Evolutionary conservation across 2,797 vertebrate genomes (phyloP), one percentile per base, ranked within the genome.

Genomic region (Centropyge bicolor): DNA sequence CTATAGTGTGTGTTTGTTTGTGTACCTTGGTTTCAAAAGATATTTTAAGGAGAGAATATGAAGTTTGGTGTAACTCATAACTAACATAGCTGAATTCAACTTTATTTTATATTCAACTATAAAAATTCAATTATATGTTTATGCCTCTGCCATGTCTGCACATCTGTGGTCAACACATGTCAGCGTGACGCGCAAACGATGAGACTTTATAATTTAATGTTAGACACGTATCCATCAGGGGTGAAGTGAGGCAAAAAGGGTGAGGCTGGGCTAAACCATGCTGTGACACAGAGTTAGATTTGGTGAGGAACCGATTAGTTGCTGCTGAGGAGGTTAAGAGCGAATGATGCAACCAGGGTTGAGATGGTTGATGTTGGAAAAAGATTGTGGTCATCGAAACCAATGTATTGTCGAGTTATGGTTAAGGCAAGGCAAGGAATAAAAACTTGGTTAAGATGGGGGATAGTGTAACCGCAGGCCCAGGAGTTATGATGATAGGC

Each of bases 331-430:
- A 31, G 27, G 27, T 31, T 31, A 31, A 52, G 62, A 52, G 11
- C 2, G 3, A 52, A 35, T 43, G 27, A 67, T 27, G 45, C 55
- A 55, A 55, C 35, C 22, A 35, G 17, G 17, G 27, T 31, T 38
- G 56, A 76, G n/a, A 61, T 45, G 62, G 45, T 43, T 65, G 60
- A 69, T 74, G 60, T 20, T 43, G 40, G 35, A 20, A 13, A 69
- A 51, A 35, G 41, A 61, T 6, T 65, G 65, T 52, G 38, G 40
- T 61, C 24, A 31, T 46, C 20, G 8, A 40, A 65, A 60, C 43
- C 12, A 59, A 70, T 54, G 5, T 38, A 68, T 55, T 73, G 46
- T 72, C 17, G 14, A 40, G 52, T 60, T 57, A 35, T n/a, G 22
- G 48, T 40, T 61, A 48, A 36, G 46, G 52, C 36, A 54, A 16